Evolutionary conservation across 2,888 invertebrate species (phyloP).

Genomic region (Pollenia griseotomentosa): DNA sequence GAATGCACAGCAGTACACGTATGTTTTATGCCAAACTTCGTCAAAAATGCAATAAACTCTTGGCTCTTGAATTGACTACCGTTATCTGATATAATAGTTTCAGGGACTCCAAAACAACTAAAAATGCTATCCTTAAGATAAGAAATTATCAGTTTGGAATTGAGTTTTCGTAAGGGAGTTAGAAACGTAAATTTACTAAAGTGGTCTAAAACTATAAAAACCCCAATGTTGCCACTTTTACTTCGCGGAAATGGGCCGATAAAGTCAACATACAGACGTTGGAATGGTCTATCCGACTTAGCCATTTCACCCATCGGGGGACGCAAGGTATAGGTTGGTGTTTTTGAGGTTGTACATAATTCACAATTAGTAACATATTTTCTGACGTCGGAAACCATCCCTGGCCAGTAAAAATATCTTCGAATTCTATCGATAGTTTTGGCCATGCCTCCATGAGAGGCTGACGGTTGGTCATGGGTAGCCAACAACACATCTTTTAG

Average conservation of each 20-base stretch:
- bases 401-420: neutral
- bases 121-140: neutral
- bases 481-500: neutral
- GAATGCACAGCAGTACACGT: neutral
- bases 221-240: neutral
- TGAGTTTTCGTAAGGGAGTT: neutral
- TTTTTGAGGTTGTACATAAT: neutral
- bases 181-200: neutral
- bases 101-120: constrained; percentile 4
- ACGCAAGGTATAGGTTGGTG: neutral
- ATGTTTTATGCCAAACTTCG: neutral
- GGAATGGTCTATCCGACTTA: neutral
- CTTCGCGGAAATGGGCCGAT: neutral
- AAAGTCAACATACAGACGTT: neutral
- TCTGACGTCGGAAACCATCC: neutral
- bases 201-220: neutral
- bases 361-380: neutral
- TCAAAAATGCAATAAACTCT: neutral
- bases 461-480: no score
- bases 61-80: constrained; percentile 1
- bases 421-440: neutral
- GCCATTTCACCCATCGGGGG: neutral
- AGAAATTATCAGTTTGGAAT: neutral
- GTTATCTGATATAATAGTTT: neutral
- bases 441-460: neutral